A percentile compares a stretch with the other conserved stretches of the same genome.
These are phyloP conservation scores for Enteromius mattozi DNA, from an alignment of 2,797 vertebrate genomes.

Conservation along the genomic window DNA sequence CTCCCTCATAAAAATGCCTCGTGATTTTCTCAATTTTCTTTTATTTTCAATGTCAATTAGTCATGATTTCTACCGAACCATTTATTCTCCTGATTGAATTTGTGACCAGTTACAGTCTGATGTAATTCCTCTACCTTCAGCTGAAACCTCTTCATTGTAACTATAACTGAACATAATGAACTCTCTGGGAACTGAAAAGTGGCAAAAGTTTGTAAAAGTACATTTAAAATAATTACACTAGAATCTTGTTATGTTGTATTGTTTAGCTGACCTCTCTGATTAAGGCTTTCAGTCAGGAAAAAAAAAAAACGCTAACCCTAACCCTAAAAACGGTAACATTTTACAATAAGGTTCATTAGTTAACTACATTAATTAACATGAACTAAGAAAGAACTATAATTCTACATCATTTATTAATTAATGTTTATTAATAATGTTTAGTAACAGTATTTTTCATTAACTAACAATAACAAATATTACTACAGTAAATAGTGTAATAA, in stretches of 20 bases:
- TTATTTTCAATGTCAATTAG: slow-evolving; percentile 32
- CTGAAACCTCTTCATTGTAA: slow-evolving; percentile 12
- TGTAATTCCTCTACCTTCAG: neutral
- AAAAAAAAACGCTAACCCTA: too few relatives aligned
- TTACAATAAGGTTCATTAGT: too few relatives aligned
- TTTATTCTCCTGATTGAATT: slow-evolving; percentile 42
- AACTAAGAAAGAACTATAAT: too few relatives aligned
- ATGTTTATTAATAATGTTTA: too few relatives aligned
- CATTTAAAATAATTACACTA: neutral
- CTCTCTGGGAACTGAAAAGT: neutral
- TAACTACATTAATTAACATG: too few relatives aligned
- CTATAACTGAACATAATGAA: slow-evolving; percentile 2
- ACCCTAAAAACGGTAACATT: too few relatives aligned
- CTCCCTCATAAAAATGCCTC: neutral
- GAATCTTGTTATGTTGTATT: neutral
- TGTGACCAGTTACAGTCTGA: slow-evolving; percentile 9
- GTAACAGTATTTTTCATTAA: too few relatives aligned
- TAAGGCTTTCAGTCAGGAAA: neutral
- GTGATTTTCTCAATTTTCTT: slow-evolving; percentile 4
- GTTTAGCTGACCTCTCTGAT: neutral
- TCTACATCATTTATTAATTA: too few relatives aligned
- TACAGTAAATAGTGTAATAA: too few relatives aligned
- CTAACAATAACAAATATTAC: too few relatives aligned
- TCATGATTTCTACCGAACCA: slow-evolving; percentile 2
- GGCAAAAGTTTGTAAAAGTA: neutral